A percentile compares a stretch with the other conserved stretches of the same genome.
These are phyloP conservation scores for Leptogaster cylindrica DNA, from an alignment of 2,888 invertebrate genomes.

Conservation along the genomic window DNA sequence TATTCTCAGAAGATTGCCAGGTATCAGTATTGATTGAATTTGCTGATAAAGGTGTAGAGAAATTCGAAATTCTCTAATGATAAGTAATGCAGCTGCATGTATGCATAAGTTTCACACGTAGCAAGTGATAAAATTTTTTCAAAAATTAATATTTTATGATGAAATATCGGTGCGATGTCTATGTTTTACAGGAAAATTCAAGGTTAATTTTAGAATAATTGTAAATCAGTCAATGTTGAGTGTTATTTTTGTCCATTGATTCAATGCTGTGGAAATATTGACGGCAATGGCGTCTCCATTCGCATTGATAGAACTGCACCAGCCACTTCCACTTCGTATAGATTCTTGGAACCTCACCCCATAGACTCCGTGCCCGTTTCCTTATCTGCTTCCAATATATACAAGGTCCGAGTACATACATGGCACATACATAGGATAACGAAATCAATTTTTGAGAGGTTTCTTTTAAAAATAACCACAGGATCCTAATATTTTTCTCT, in stretches of 20 bases:
- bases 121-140: too few relatives aligned
- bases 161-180: too few relatives aligned
- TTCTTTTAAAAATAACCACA: conserved; percentile 20
- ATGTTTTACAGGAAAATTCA: too few relatives aligned
- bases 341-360: background rate
- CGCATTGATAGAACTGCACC: too few relatives aligned
- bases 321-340: too few relatives aligned
- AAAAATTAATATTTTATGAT: too few relatives aligned
- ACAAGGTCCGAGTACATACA: background rate
- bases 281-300: too few relatives aligned
- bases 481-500: conserved; percentile 8
- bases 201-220: too few relatives aligned
- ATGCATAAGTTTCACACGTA: too few relatives aligned
- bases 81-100: conserved; percentile 3
- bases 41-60: conserved; percentile 8
- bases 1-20: conserved; percentile 24
- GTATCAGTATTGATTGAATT: conserved; percentile 8
- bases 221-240: too few relatives aligned
- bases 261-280: too few relatives aligned
- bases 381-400: conserved; percentile 5
- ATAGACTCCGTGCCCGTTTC: conserved; percentile 10
- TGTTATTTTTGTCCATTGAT: too few relatives aligned
- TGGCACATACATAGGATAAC: background rate
- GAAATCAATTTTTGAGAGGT: conserved; percentile 33
- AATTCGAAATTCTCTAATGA: background rate